phyloP scores from a whole-genome alignment of 2,113 vertebrate species.

The Rissa tridactyla region DNA sequence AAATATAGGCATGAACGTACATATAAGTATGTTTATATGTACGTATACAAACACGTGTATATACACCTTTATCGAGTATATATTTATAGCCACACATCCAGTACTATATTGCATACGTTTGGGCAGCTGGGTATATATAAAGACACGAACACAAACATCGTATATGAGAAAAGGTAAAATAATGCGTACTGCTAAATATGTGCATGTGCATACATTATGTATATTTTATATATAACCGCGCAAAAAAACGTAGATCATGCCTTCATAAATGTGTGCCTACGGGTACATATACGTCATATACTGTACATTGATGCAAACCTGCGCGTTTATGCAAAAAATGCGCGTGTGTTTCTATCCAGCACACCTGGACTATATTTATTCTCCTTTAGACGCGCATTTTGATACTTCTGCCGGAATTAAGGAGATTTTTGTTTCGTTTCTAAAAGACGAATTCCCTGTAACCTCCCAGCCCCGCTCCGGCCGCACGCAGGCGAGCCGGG shows the following conservation, averaged over 20 bases:
- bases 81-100: background rate
- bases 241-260: background rate
- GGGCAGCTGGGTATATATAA: background rate
- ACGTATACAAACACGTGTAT: background rate
- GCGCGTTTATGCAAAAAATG: background rate
- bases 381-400: background rate
- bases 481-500: background rate
- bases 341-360: background rate
- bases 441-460: background rate
- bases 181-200: background rate
- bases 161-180: background rate
- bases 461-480: background rate
- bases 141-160: background rate
- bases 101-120: background rate
- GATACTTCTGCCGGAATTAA: background rate
- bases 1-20: background rate
- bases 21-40: background rate
- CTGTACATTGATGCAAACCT: background rate
- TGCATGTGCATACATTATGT: background rate
- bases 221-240: background rate
- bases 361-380: background rate
- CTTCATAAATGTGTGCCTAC: background rate
- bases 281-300: background rate
- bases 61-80: background rate
- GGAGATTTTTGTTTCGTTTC: background rate